These are phyloP conservation scores for Amblyraja radiata DNA, from an alignment of 2,797 vertebrate species.

Conservation along the genomic window DNA sequence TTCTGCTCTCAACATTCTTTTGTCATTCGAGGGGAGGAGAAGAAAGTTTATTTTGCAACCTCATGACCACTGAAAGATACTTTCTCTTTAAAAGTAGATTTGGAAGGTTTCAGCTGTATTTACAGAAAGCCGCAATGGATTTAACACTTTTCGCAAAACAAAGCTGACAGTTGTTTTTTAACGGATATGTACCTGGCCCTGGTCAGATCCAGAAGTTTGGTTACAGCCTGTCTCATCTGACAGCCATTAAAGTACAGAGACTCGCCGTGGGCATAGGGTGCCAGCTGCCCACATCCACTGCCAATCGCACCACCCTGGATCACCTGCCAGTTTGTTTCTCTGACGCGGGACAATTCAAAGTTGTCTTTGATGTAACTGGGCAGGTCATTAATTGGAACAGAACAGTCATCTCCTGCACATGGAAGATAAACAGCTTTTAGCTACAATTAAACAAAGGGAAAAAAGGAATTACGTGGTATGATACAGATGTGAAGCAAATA, in stretches of 20 bases:
- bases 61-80: not conserved
- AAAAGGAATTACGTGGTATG: slow-evolving; percentile 6
- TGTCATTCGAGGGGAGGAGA: not conserved
- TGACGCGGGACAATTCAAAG: slow-evolving; percentile 86
- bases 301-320: slow-evolving; percentile 89
- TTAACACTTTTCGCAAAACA: not conserved
- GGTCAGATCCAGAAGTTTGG: slow-evolving; percentile 90
- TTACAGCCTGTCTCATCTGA: slow-evolving; percentile 89
- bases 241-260: slow-evolving; percentile 95
- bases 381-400: slow-evolving; percentile 78
- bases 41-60: not conserved
- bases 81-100: not conserved
- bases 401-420: slow-evolving; percentile 85
- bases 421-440: slow-evolving; percentile 1
- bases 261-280: slow-evolving; percentile 90
- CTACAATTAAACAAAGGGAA: no score
- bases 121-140: not conserved
- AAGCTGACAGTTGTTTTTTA: not conserved
- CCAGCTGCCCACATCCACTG: slow-evolving; percentile 92
- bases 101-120: not conserved
- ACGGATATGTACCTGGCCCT: slow-evolving; percentile 77
- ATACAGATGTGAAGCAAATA: no score
- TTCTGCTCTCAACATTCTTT: not conserved
- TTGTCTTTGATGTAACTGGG: slow-evolving; percentile 96
- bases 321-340: slow-evolving; percentile 88